phyloP scores from a whole-genome alignment of 2,113 vertebrate genomes.

The Felis chaus region DNA sequence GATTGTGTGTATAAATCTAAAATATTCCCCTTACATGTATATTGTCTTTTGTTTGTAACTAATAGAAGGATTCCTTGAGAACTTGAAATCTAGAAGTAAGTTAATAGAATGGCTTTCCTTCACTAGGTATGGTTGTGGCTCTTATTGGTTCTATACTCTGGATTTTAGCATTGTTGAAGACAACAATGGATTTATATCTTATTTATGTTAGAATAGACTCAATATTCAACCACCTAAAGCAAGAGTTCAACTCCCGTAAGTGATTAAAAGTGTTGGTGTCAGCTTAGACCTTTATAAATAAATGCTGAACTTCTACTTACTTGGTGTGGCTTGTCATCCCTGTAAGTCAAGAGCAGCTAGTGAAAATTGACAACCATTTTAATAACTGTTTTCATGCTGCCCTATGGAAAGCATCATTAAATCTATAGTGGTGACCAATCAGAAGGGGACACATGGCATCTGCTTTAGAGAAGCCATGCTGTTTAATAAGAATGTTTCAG shows the following conservation, averaged over 20 bases:
- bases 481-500: not conserved
- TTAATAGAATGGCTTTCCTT: not conserved
- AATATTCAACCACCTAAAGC: conserved; percentile 29
- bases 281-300: not conserved
- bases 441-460: not conserved
- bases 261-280: not conserved
- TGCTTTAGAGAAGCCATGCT: not conserved
- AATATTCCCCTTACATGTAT: not conserved
- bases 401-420: not conserved
- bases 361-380: not conserved
- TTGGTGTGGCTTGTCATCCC: not conserved
- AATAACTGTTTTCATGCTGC: not conserved
- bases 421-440: not conserved
- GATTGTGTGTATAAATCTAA: not conserved
- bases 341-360: not conserved
- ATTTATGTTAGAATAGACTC: conserved; percentile 9
- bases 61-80: not conserved
- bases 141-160: not conserved
- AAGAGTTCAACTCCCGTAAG: not conserved
- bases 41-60: not conserved
- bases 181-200: not conserved
- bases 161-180: not conserved
- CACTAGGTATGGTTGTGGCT: not conserved
- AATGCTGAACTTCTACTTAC: not conserved
- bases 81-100: not conserved